Percentiles rank a stretch among this genome's conserved stretches.
Evolutionary conservation across 2,888 invertebrate species (phyloP).

Genomic region (Emmelina monodactyla): DNA sequence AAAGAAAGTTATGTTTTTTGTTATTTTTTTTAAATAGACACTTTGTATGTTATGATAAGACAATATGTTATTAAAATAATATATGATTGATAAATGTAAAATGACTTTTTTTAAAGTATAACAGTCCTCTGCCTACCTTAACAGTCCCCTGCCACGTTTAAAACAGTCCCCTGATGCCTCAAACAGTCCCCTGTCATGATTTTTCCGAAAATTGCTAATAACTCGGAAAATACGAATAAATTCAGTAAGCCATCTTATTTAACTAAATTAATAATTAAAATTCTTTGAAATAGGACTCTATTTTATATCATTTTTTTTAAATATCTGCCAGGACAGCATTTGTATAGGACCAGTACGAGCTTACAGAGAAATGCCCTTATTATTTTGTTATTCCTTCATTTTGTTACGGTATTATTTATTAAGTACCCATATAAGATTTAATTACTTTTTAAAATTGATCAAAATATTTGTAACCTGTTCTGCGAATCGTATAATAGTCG

Average conservation of each 20-base stretch:
- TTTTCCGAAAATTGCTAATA: conserved; percentile 10
- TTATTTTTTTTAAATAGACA: conserved; percentile 4
- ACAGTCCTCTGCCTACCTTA: conserved; percentile 6
- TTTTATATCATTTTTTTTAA: conserved; percentile 6
- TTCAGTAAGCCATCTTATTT: conserved; percentile 11
- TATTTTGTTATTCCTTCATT: too few relatives aligned
- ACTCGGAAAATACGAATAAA: conserved; percentile 12
- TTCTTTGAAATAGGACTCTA: conserved; percentile 7
- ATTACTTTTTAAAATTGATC: too few relatives aligned
- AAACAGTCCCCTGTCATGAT: conserved; percentile 8
- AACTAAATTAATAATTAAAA: conserved; percentile 9
- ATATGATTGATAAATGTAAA: conserved; percentile 4
- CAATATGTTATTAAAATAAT: conserved; percentile 5
- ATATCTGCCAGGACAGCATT: conserved; percentile 10
- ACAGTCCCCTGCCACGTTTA: conserved; percentile 6
- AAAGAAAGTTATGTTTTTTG: conserved; percentile 5
- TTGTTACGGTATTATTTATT: too few relatives aligned
- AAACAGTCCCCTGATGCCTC: background rate
- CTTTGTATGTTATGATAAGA: conserved; percentile 1
- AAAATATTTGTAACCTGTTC: too few relatives aligned
- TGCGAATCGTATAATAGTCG: too few relatives aligned
- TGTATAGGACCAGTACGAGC: conserved; percentile 9
- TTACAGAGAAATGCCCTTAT: conserved; percentile 10
- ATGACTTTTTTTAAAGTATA: conserved; percentile 5
- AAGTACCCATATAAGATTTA: too few relatives aligned